These are phyloP conservation scores for Schmidtea mediterranea DNA, from an alignment of 1,140 invertebrate genomes.

Conservation along the genomic window DNA sequence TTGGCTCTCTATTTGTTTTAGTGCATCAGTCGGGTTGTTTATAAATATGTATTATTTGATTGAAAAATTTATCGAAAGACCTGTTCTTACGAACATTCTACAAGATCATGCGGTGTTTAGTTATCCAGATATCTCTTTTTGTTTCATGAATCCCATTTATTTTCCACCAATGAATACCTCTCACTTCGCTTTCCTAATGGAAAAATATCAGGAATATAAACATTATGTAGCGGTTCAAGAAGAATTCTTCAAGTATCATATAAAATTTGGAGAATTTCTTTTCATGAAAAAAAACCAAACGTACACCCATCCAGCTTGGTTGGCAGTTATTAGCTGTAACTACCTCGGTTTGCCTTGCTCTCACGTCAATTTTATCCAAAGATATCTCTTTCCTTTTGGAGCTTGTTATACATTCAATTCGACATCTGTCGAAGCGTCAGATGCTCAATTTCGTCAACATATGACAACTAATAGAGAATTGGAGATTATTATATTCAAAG, in stretches of 20 bases:
- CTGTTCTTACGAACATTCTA: background rate
- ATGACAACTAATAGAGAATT: background rate
- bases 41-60: constrained; percentile 3
- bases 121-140: constrained; percentile 5
- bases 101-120: constrained; percentile 2
- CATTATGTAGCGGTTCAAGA: background rate
- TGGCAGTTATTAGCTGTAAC: background rate
- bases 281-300: background rate
- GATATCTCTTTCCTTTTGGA: too few relatives aligned
- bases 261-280: too few relatives aligned
- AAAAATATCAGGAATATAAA: background rate
- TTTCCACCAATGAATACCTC: constrained; percentile 3
- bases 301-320: background rate
- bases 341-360: too few relatives aligned
- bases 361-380: too few relatives aligned
- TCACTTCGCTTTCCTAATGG: background rate
- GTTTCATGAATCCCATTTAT: constrained; percentile 3
- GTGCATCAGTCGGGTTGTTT: constrained; percentile 1
- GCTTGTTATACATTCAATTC: too few relatives aligned
- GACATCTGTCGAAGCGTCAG: too few relatives aligned
- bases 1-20: constrained; percentile 2
- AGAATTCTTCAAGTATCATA: too few relatives aligned
- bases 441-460: too few relatives aligned
- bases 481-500: background rate
- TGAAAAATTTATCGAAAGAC: background rate